These are phyloP conservation scores for Pyrgus malvae DNA, from an alignment of 2,888 invertebrate species.

Conservation along the genomic window DNA sequence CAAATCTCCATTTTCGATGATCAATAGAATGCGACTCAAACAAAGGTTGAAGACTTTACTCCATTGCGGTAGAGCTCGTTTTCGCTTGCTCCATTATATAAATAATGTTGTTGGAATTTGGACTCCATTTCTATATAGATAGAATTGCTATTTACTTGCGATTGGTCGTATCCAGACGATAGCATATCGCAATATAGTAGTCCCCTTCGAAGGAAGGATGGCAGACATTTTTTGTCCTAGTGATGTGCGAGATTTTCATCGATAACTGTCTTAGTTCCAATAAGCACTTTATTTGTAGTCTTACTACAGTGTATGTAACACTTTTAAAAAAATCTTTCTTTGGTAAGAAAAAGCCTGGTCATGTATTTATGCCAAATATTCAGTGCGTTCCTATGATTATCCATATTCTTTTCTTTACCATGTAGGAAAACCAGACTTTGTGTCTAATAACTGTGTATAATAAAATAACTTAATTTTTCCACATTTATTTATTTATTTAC, in stretches of 20 bases:
- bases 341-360: too few relatives aligned
- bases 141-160: slow-evolving; percentile 27
- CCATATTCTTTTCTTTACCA: too few relatives aligned
- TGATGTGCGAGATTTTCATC: slow-evolving; percentile 37
- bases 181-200: slow-evolving; percentile 33
- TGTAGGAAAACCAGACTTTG: too few relatives aligned
- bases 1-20: slow-evolving; percentile 26
- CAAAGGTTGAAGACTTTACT: slow-evolving; percentile 20
- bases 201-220: slow-evolving; percentile 40
- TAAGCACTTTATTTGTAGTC: not conserved
- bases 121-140: slow-evolving; percentile 25
- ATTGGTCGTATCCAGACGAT: slow-evolving; percentile 17
- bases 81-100: slow-evolving; percentile 14
- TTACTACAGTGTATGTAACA: too few relatives aligned
- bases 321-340: too few relatives aligned
- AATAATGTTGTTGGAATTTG: slow-evolving; percentile 26
- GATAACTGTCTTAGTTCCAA: slow-evolving; percentile 21
- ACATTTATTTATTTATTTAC: too few relatives aligned
- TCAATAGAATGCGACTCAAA: slow-evolving; percentile 16
- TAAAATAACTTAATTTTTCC: too few relatives aligned
- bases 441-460: too few relatives aligned
- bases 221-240: slow-evolving; percentile 59
- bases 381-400: too few relatives aligned
- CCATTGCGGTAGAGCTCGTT: slow-evolving; percentile 6
- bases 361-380: too few relatives aligned